phyloP scores from a whole-genome alignment of 2,888 invertebrate genomes.

The Cancer borealis region DNA sequence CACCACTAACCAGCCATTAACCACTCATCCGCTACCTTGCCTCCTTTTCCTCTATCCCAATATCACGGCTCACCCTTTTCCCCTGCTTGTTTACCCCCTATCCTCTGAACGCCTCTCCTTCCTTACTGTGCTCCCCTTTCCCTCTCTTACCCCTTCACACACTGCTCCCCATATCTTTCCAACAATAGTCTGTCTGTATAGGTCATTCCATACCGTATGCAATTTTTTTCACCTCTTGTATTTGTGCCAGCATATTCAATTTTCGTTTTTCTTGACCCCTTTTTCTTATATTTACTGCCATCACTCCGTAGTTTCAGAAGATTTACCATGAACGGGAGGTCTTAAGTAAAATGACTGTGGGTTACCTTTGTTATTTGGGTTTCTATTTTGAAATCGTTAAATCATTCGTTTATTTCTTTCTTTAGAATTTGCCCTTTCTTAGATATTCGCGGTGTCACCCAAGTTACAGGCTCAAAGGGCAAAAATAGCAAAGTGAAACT shows the following conservation, averaged over 20 bases:
- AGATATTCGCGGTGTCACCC: neutral
- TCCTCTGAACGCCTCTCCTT: neutral
- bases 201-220: conserved; percentile 2
- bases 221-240: neutral
- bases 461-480: neutral
- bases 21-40: neutral
- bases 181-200: neutral
- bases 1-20: neutral
- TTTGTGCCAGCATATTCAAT: neutral
- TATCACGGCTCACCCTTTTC: neutral
- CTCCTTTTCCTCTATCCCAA: neutral
- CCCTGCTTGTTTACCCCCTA: neutral
- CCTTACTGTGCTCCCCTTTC: neutral
- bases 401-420: neutral
- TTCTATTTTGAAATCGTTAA: neutral
- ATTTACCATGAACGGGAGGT: neutral
- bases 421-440: neutral
- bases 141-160: neutral
- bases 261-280: neutral
- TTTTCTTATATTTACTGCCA: neutral
- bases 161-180: neutral
- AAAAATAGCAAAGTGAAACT: neutral
- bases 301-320: neutral
- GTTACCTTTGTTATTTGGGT: neutral
- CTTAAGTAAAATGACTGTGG: neutral